A percentile compares a stretch with the other conserved stretches of the same genome.
Conservation (phyloP, 2,888 invertebrate genomes). For the Drosophila setosimentum region DNA sequence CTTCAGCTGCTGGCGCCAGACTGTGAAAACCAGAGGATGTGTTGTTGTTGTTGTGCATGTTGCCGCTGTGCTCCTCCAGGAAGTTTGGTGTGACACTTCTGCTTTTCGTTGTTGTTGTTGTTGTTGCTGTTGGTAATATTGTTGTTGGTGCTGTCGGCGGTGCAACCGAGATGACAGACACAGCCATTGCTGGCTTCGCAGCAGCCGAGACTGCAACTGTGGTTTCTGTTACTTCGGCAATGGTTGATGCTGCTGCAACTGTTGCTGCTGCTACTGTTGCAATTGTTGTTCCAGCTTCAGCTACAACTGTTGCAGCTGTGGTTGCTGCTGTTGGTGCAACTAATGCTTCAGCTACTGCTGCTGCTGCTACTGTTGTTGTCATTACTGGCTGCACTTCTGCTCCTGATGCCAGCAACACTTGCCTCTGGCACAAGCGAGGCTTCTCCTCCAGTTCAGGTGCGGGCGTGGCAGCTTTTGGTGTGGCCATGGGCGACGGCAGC, state of each 20-base stretch:
- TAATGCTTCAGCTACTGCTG: neutral
- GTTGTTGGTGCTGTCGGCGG: conserved; percentile 40
- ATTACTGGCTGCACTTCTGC: neutral
- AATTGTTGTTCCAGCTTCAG: neutral
- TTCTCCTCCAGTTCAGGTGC: neutral
- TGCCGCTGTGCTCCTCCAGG: conserved; percentile 77
- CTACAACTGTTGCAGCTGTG: neutral
- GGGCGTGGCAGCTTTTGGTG: conserved; percentile 4
- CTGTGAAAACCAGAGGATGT: conserved; percentile 82
- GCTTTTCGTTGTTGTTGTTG: conserved; percentile 1
- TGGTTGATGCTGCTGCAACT: neutral
- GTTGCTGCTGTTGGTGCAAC: neutral
- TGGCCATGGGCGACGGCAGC: neutral
- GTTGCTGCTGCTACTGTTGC: conserved; percentile 2
- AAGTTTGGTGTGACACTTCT: conserved; percentile 44
- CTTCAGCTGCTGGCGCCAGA: conserved; percentile 37
- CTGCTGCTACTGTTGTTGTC: neutral
- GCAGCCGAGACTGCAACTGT: neutral
- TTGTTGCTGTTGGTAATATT: neutral
- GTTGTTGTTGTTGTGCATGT: conserved; percentile 70
- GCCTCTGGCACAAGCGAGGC: conserved; percentile 5
- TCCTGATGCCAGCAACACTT: neutral
- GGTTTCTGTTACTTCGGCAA: neutral
- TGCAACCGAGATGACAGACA: conserved; percentile 69
- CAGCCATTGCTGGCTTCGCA: conserved; percentile 49